These are phyloP conservation scores for Tragelaphus imberbis DNA, from an alignment of 2,113 vertebrate genomes.

Conservation along the genomic window DNA sequence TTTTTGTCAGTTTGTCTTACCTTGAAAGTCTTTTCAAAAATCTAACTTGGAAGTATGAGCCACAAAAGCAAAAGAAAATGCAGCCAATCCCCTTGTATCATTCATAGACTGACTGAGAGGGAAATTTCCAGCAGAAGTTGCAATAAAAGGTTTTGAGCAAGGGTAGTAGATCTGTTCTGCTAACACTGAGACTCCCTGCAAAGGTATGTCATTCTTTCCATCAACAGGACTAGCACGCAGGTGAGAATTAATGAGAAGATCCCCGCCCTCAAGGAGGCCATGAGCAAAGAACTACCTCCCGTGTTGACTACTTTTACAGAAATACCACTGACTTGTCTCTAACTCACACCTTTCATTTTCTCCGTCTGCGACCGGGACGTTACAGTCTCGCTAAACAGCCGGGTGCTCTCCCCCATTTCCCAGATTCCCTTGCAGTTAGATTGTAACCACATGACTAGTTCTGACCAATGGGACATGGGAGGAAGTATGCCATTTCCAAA, in stretches of 20 bases:
- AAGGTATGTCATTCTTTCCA: background rate
- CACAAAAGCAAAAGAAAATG: background rate
- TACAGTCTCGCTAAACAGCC: background rate
- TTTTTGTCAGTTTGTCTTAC: background rate
- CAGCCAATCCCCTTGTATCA: background rate
- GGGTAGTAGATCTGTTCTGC: background rate
- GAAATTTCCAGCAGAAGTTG: background rate
- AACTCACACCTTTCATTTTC: background rate
- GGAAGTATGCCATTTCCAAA: background rate
- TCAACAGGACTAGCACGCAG: background rate
- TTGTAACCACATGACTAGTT: background rate
- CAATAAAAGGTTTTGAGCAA: background rate
- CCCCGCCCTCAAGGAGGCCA: background rate
- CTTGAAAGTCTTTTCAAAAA: background rate
- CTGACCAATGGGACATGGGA: background rate
- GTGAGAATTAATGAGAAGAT: background rate
- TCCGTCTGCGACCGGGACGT: background rate
- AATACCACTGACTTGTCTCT: background rate
- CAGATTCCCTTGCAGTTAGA: background rate
- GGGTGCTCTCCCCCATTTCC: background rate
- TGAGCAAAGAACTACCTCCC: background rate
- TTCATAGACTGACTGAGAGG: background rate
- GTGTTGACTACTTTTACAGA: background rate
- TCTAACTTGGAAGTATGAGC: background rate
- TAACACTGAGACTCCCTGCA: background rate